Evolutionary conservation across 2,888 invertebrate genomes (phyloP).

Genomic region (Drosophila leonis): DNA sequence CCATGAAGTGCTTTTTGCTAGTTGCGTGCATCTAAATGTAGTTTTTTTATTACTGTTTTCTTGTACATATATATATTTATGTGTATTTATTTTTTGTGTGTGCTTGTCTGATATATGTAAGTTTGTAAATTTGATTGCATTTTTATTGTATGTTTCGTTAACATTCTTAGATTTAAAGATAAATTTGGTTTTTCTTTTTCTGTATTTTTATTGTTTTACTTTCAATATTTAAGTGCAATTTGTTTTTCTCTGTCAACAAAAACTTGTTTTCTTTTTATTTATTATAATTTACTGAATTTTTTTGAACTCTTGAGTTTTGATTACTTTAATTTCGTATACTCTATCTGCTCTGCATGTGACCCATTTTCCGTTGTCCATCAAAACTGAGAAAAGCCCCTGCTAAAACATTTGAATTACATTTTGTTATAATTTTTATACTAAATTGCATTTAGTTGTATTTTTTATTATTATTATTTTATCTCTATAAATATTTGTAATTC

Average conservation of each 20-base stretch:
- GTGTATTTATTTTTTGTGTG: conserved; percentile 17
- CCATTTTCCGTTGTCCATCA: conserved; percentile 18
- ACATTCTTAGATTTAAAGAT: conserved; percentile 22
- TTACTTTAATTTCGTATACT: conserved; percentile 45
- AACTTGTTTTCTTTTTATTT: conserved; percentile 3
- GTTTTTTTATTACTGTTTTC: conserved; percentile 29
- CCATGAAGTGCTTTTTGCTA: conserved; percentile 60
- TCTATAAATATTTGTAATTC: conserved; percentile 12
- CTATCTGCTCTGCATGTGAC: conserved; percentile 40
- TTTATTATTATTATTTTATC: not conserved
- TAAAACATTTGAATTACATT: conserved; percentile 42
- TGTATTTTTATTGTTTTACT: conserved; percentile 19
- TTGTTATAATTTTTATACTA: conserved; percentile 36
- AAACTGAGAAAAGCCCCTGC: conserved; percentile 46
- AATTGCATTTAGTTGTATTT: conserved; percentile 50
- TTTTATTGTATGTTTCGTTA: conserved; percentile 65
- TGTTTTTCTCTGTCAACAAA: conserved; percentile 12
- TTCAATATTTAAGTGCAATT: conserved; percentile 19
- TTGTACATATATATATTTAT: conserved; percentile 21
- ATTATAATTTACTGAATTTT: not conserved
- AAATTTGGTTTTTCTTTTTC: conserved; percentile 15
- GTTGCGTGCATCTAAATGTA: conserved; percentile 65
- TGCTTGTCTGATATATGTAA: conserved; percentile 44
- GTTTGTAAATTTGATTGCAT: conserved; percentile 73
- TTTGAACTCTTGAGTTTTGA: conserved; percentile 41